phyloP scores from a whole-genome alignment of 2,888 invertebrate species.

The Diachrysia chrysitis region DNA sequence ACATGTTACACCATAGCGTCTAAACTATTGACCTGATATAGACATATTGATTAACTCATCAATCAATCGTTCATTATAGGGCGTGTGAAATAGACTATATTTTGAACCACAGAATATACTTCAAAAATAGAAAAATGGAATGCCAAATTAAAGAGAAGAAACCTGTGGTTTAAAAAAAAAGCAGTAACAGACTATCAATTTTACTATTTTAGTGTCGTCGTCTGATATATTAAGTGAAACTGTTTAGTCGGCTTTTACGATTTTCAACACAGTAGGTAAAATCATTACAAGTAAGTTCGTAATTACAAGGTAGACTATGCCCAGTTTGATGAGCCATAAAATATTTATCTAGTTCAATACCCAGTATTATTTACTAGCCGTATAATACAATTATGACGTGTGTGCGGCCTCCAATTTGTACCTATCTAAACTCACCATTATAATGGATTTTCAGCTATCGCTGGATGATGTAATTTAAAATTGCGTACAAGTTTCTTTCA shows the following conservation, averaged over 20 bases:
- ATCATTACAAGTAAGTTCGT: neutral
- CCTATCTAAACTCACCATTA: constrained; percentile 15
- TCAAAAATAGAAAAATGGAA: too few species aligned
- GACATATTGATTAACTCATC: too few species aligned
- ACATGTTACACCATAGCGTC: too few species aligned
- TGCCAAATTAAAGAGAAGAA: too few species aligned
- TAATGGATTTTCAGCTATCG: constrained; percentile 34
- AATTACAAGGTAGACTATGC: neutral
- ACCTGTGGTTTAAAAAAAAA: too few species aligned
- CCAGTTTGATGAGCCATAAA: neutral
- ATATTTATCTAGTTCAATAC: neutral
- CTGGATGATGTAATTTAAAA: constrained; percentile 41
- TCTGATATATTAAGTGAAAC: neutral
- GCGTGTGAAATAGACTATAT: too few species aligned
- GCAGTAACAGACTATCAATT: too few species aligned
- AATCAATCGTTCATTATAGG: too few species aligned
- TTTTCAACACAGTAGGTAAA: neutral
- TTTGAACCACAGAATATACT: too few species aligned
- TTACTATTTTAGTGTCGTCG: too few species aligned
- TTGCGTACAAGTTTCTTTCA: constrained; percentile 39
- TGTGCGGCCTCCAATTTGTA: constrained; percentile 5
- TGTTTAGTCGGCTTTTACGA: neutral
- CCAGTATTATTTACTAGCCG: neutral
- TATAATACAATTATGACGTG: constrained; percentile 9
- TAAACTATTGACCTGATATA: too few species aligned